Evolutionary conservation across 1,140 invertebrate species (phyloP), one percentile per base, ranked within the genome.

Genomic region (Laodelphax striatellus): DNA sequence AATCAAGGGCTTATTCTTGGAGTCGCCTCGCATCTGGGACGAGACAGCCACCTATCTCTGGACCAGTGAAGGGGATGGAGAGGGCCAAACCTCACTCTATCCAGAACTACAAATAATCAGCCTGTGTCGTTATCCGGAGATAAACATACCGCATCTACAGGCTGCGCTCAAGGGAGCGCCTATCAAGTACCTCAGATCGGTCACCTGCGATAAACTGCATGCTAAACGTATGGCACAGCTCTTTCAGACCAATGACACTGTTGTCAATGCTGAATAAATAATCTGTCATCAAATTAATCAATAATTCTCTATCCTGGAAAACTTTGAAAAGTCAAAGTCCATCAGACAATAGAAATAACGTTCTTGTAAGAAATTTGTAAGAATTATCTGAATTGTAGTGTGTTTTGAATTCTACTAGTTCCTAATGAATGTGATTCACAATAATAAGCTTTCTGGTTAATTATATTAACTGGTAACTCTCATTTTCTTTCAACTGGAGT

Each of bases 1-100:
- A 9, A 52, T 70, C 10, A 61, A 65, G 42, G 67, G 67, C 2
- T 8, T 70, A 2, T 69, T 68, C 38, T 52, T 70, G 4, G 69
- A 70, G 54, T 69, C 67, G 1, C 69, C 69, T 16, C 31, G 69
- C 19, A 68, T 69, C 11, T 34, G 56, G 1, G 59, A 58, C 5
- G 58, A 58, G 4, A 61, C 58, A 5, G 52, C 63, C 11, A 55
- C 57, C 14, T 53, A 65, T n/a, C 24, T 67, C 10, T 64, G 16
- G 41, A 16, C 0, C 42, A 50, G 10, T 2, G 34, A 9, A 1
- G 34, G 9, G 5, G 34, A 38, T 13, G 34, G 10, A 1, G 38
- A 19, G n/a, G 11, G 8, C 9, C 5, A 43, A 31, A 28, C 54
- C 19, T 2, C 22, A 19, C 42, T 57, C 16, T 63, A 56, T 13